Evolutionary conservation across 2,888 invertebrate genomes (phyloP).

Genomic region (Brenthis daphne): DNA sequence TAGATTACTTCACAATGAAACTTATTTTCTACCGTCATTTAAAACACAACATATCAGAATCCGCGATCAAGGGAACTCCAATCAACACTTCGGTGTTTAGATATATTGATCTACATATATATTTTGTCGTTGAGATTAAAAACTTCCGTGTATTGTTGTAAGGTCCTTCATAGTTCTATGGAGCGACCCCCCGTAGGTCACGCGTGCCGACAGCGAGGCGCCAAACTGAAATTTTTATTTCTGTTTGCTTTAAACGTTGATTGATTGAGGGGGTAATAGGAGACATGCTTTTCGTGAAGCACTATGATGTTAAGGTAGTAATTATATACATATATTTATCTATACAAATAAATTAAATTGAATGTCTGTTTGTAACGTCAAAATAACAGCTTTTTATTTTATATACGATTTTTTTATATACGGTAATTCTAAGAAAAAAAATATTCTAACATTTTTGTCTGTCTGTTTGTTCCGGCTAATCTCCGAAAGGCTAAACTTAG

Average conservation of each 20-base stretch:
- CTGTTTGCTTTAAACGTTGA: slow-evolving; percentile 40
- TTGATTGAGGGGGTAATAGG: slow-evolving; percentile 20
- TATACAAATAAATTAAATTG: no score
- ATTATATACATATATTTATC: not conserved
- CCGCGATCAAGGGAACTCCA: not conserved
- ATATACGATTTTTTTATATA: no score
- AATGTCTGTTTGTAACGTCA: no score
- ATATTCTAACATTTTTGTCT: no score
- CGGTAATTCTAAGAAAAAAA: no score
- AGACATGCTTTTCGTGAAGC: slow-evolving; percentile 3
- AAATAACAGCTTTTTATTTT: no score
- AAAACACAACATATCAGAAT: slow-evolving; percentile 2
- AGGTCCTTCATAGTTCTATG: slow-evolving; percentile 6
- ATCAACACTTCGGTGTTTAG: slow-evolving; percentile 2
- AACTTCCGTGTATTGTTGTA: slow-evolving; percentile 21
- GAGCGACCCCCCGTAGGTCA: slow-evolving; percentile 34
- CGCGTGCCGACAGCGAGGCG: slow-evolving; percentile 47
- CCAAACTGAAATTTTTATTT: slow-evolving; percentile 41
- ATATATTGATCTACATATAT: slow-evolving; percentile 31
- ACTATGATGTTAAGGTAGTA: slow-evolving; percentile 23
- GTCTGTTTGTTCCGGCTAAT: no score
- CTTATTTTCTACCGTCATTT: not conserved
- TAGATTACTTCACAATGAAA: no score
- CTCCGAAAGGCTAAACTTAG: no score
- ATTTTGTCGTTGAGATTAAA: slow-evolving; percentile 12